Evolutionary conservation across 2,888 invertebrate genomes (phyloP).

Genomic region (Endotricha flammealis): DNA sequence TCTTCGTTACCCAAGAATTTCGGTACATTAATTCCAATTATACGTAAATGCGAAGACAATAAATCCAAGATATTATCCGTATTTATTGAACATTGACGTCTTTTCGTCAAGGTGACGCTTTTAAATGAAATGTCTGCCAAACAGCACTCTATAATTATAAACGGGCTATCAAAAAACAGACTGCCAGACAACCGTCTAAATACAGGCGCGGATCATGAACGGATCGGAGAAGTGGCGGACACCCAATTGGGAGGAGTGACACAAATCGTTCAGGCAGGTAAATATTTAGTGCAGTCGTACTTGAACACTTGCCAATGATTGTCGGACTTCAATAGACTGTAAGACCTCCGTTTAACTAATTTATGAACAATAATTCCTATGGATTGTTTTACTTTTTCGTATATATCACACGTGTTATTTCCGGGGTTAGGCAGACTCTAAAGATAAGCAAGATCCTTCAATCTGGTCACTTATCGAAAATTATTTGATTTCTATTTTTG

Average conservation of each 20-base stretch:
- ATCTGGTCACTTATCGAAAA: no score
- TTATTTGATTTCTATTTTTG: no score
- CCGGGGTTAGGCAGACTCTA: no score
- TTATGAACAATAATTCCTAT: slow-evolving; percentile 50
- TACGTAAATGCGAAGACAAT: no score
- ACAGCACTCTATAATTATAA: slow-evolving; percentile 54
- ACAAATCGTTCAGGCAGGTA: slow-evolving; percentile 60
- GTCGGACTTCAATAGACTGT: slow-evolving; percentile 39
- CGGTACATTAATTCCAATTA: no score
- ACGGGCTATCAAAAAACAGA: slow-evolving; percentile 44
- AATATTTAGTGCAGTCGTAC: slow-evolving; percentile 67
- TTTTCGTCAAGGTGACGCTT: slow-evolving; percentile 44
- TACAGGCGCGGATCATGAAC: slow-evolving; percentile 34
- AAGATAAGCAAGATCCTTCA: no score
- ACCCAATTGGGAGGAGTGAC: slow-evolving; percentile 41
- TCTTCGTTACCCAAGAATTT: no score
- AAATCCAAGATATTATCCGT: no score
- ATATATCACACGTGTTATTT: no score
- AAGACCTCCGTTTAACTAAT: slow-evolving; percentile 56
- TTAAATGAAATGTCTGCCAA: slow-evolving; percentile 57
- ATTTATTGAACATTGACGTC: slow-evolving; percentile 33
- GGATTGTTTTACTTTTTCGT: no score
- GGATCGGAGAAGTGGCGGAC: slow-evolving; percentile 25
- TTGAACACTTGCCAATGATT: slow-evolving; percentile 47
- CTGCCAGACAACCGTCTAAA: slow-evolving; percentile 40